These are phyloP conservation scores for Mamestra brassicae DNA, from an alignment of 2,888 invertebrate species.

Conservation along the genomic window DNA sequence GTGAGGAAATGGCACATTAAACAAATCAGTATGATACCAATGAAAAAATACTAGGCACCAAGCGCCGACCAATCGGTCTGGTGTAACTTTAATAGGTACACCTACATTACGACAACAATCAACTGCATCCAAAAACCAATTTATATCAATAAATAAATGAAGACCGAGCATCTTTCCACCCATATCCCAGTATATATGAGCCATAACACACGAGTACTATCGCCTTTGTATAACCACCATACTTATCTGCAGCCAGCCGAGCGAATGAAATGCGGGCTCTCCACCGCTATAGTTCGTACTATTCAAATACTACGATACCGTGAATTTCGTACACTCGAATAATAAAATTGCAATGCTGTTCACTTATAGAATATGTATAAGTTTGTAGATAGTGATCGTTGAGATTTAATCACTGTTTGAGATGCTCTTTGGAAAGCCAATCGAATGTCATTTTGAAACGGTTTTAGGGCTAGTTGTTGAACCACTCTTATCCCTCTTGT, in stretches of 20 bases:
- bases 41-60: too few species aligned
- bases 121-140: too few species aligned
- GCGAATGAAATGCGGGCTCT: constrained; percentile 80
- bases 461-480: too few species aligned
- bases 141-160: too few species aligned
- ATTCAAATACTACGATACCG: constrained; percentile 65
- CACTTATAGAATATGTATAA: constrained; percentile 40
- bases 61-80: too few species aligned
- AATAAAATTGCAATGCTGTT: constrained; percentile 55
- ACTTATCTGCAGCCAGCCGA: constrained; percentile 75
- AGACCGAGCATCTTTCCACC: constrained; percentile 64
- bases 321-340: constrained; percentile 61
- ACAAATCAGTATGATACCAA: too few species aligned
- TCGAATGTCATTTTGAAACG: too few species aligned
- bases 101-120: too few species aligned
- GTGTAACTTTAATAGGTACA: too few species aligned
- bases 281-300: constrained; percentile 65
- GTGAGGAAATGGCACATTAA: too few species aligned
- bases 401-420: constrained; percentile 26
- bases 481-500: too few species aligned
- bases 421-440: neutral
- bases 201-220: constrained; percentile 62
- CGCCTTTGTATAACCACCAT: constrained; percentile 68
- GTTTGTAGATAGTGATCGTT: constrained; percentile 6
- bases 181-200: constrained; percentile 48